Percentiles rank a stretch among this genome's conserved stretches.
These are phyloP conservation scores for Plecturocebus donacophilus DNA, from an alignment of 2,113 vertebrate species.

Conservation along the genomic window DNA sequence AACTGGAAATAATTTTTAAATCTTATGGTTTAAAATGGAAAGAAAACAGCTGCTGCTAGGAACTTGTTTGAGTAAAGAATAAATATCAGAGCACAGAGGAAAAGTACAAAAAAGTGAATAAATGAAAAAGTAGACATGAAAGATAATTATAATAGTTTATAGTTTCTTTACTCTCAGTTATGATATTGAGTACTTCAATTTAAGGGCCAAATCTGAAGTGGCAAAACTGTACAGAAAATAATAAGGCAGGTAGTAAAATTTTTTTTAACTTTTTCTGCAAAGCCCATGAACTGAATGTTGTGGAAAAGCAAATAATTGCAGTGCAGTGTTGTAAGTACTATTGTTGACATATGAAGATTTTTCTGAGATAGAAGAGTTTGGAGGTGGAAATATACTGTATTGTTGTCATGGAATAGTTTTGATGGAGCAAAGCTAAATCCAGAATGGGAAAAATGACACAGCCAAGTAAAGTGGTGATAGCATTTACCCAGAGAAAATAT, in stretches of 20 bases:
- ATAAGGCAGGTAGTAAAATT: neutral
- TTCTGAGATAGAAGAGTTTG: neutral
- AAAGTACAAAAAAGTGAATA: neutral
- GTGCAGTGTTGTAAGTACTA: neutral
- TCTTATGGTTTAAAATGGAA: neutral
- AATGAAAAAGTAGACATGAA: neutral
- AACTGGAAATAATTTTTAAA: neutral
- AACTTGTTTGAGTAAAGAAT: neutral
- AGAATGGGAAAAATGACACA: neutral
- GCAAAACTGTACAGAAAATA: neutral
- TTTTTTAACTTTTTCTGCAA: neutral
- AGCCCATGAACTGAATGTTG: neutral
- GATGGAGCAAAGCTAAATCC: neutral
- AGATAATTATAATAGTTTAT: neutral
- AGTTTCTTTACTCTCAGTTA: neutral
- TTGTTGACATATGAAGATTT: neutral
- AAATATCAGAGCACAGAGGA: neutral
- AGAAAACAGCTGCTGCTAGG: neutral
- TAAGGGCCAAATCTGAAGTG: neutral
- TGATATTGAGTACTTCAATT: neutral
- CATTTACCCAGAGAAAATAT: neutral
- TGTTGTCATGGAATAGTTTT: neutral
- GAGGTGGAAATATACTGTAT: neutral
- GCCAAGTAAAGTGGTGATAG: neutral
- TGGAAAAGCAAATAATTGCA: neutral